A percentile compares a stretch with the other conserved stretches of the same genome.
These are phyloP conservation scores for Rousettus madagascariensis DNA, from an alignment of 2,797 vertebrate genomes.

Conservation along the genomic window DNA sequence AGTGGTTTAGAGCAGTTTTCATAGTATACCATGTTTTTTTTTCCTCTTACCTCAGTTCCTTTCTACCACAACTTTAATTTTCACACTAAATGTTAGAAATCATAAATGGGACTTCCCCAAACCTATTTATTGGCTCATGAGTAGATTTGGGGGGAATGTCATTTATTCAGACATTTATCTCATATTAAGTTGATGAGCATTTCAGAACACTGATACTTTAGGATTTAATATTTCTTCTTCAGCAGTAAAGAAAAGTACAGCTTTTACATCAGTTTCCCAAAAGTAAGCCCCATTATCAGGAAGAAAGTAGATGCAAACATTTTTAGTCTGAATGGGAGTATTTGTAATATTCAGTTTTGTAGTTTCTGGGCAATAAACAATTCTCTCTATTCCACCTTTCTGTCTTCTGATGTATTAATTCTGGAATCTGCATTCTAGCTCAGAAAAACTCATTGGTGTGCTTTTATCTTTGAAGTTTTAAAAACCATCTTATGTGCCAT, in stretches of 20 bases:
- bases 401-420: conserved; percentile 31
- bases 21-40: conserved; percentile 39
- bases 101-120: conserved; percentile 50
- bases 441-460: conserved; percentile 12
- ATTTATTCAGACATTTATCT: conserved; percentile 51
- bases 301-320: neutral
- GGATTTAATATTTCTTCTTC: conserved; percentile 53
- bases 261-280: conserved; percentile 47
- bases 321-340: neutral
- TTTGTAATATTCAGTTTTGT: neutral
- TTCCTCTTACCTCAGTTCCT: conserved; percentile 7
- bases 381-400: neutral
- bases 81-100: conserved; percentile 47
- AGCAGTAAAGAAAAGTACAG: conserved; percentile 34
- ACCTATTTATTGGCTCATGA: conserved; percentile 38
- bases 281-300: conserved; percentile 45
- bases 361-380: conserved; percentile 37
- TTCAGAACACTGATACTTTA: conserved; percentile 38
- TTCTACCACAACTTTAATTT: conserved; percentile 54
- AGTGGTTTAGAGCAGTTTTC: conserved; percentile 28
- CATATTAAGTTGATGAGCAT: conserved; percentile 19
- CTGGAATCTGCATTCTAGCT: conserved; percentile 8
- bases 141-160: conserved; percentile 43
- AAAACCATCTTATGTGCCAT: conserved; percentile 16
- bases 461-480: conserved; percentile 45